These are phyloP conservation scores for Nilaparvata lugens DNA, from an alignment of 1,140 invertebrate genomes.

Conservation along the genomic window DNA sequence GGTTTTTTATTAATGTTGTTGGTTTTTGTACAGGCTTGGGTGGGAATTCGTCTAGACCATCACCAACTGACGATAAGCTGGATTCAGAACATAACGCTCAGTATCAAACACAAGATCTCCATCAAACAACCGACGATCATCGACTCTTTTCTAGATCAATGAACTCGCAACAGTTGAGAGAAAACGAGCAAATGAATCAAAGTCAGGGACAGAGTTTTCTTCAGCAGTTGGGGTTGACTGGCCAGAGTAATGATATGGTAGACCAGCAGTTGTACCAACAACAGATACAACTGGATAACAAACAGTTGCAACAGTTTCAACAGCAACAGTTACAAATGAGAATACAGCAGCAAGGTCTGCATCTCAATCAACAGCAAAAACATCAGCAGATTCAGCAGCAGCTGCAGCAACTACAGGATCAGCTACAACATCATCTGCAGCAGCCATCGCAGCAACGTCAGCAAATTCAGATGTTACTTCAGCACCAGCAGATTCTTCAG, in stretches of 20 bases:
- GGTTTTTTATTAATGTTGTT: too few species aligned
- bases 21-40: slow-evolving; percentile 31
- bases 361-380: slow-evolving; percentile 12
- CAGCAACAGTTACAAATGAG: slow-evolving; percentile 18
- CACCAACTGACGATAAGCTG: slow-evolving; percentile 34
- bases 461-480: slow-evolving; percentile 12
- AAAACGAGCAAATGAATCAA: slow-evolving; percentile 4
- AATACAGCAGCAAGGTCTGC: slow-evolving; percentile 6
- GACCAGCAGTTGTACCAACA: slow-evolving; percentile 13
- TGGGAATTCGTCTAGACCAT: slow-evolving; percentile 32
- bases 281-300: slow-evolving; percentile 6
- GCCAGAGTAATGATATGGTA: background rate
- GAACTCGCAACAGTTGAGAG: background rate
- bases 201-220: background rate
- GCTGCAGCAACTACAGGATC: slow-evolving; percentile 28
- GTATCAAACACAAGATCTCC: background rate
- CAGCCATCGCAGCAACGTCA: slow-evolving; percentile 22
- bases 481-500: slow-evolving; percentile 21
- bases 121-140: too few species aligned
- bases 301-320: slow-evolving; percentile 7
- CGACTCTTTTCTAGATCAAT: too few species aligned
- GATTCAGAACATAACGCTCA: slow-evolving; percentile 20
- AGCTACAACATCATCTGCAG: slow-evolving; percentile 22
- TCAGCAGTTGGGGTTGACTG: slow-evolving; percentile 8
- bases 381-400: slow-evolving; percentile 22